These are phyloP conservation scores for Plutella xylostella DNA, from an alignment of 2,888 invertebrate species.

Conservation along the genomic window DNA sequence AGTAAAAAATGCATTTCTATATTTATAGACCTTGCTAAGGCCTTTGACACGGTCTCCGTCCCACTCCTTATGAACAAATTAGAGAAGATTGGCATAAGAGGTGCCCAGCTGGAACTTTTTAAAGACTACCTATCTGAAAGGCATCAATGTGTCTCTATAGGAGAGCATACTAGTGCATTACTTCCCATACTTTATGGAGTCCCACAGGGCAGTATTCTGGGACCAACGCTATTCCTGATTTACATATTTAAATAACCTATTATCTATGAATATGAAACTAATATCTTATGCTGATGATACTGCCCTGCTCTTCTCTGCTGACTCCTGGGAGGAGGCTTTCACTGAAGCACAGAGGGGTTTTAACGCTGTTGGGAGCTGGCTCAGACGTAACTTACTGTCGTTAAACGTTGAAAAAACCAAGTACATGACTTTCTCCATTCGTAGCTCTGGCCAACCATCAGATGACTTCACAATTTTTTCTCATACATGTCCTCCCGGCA, in stretches of 20 bases:
- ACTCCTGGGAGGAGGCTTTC: neutral
- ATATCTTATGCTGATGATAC: conserved; percentile 1
- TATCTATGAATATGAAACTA: neutral
- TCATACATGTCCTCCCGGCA: no score
- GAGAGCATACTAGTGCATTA: neutral
- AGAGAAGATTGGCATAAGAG: neutral
- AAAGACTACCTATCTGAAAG: neutral
- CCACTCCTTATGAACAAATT: neutral
- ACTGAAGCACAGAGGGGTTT: neutral
- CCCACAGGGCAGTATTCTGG: neutral
- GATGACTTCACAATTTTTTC: no score
- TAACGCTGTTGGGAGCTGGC: neutral
- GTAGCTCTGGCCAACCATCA: no score
- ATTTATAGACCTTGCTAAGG: neutral
- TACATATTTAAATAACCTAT: neutral
- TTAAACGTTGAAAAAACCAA: conserved; percentile 4
- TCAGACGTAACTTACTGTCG: neutral
- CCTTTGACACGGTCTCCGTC: neutral
- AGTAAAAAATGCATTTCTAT: neutral
- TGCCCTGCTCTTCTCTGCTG: neutral
- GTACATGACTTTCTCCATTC: conserved; percentile 1
- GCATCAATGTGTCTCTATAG: neutral
- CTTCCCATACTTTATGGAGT: neutral
- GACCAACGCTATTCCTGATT: neutral
- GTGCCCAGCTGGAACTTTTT: neutral